phyloP scores from a whole-genome alignment of 2,113 vertebrate species.

The Sinocyclocheilus anshuiensis region DNA sequence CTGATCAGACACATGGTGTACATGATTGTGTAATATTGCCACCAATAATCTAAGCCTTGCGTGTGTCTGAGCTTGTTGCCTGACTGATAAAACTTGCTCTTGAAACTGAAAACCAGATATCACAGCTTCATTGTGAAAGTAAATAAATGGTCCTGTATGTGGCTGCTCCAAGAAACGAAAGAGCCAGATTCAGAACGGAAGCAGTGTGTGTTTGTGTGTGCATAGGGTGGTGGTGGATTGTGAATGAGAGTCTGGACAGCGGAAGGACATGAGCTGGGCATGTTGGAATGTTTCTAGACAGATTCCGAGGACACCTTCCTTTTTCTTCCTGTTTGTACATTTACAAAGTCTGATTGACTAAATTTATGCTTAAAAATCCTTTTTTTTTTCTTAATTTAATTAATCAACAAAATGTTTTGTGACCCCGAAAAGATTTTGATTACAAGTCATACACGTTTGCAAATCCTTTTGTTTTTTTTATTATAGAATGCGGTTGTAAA shows the following conservation, averaged over 20 bases:
- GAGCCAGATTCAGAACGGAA: neutral
- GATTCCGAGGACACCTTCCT: constrained; percentile 60
- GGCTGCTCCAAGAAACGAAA: neutral
- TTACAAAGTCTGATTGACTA: constrained; percentile 47
- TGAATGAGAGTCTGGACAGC: constrained; percentile 53
- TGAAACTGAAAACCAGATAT: constrained; percentile 34
- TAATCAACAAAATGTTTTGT: neutral
- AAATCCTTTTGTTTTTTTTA: neutral
- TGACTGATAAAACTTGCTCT: constrained; percentile 11
- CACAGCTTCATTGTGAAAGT: neutral
- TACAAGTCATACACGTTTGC: no score
- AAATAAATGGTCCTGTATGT: constrained; percentile 39
- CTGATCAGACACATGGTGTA: constrained; percentile 23
- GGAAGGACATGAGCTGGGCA: constrained; percentile 63
- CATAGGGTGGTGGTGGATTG: constrained; percentile 33
- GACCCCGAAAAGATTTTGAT: no score
- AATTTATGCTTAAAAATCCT: neutral
- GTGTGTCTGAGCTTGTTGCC: constrained; percentile 12
- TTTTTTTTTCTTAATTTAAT: no score
- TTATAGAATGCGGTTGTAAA: neutral
- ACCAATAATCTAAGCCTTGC: neutral
- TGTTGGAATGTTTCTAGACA: constrained; percentile 67
- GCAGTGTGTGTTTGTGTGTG: constrained; percentile 16
- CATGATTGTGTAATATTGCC: constrained; percentile 11
- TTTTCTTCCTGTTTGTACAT: constrained; percentile 63